Conservation (phyloP, 2,797 vertebrate species). For the Neostethus bicornis region DNA sequence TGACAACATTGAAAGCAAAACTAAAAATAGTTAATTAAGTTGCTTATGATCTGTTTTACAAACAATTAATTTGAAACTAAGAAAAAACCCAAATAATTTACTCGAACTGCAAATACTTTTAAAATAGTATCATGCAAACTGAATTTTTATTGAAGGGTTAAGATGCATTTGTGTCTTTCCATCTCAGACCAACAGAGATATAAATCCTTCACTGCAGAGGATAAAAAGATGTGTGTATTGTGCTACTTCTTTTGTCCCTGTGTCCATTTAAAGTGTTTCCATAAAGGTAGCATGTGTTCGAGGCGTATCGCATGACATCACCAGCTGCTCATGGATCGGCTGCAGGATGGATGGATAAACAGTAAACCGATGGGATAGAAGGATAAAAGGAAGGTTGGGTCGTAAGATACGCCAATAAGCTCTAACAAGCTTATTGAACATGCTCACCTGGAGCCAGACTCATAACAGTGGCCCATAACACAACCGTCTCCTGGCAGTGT, state of each 20-base stretch:
- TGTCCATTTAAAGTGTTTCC: slow-evolving; percentile 43
- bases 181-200: slow-evolving; percentile 47
- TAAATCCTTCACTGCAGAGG: slow-evolving; percentile 41
- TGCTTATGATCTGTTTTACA: slow-evolving; percentile 52
- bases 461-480: slow-evolving; percentile 64
- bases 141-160: background rate
- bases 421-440: slow-evolving; percentile 60
- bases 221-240: slow-evolving; percentile 59
- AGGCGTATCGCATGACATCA: slow-evolving; percentile 61
- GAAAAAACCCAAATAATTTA: background rate
- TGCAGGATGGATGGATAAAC: slow-evolving; percentile 30
- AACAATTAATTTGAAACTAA: background rate
- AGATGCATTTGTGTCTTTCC: background rate
- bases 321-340: slow-evolving; percentile 72
- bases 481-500: slow-evolving; percentile 51
- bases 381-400: slow-evolving; percentile 24
- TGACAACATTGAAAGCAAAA: too few relatives aligned
- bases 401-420: slow-evolving; percentile 44
- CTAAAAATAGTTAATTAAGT: too few relatives aligned
- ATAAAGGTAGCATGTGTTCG: slow-evolving; percentile 28
- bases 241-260: slow-evolving; percentile 65
- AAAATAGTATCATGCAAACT: background rate
- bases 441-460: slow-evolving; percentile 76
- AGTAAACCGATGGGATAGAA: slow-evolving; percentile 37
- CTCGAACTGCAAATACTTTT: background rate